A percentile compares a stretch with the other conserved stretches of the same genome.
phyloP scores from a whole-genome alignment of 2,888 invertebrate species.

The Cybosia mesomella region DNA sequence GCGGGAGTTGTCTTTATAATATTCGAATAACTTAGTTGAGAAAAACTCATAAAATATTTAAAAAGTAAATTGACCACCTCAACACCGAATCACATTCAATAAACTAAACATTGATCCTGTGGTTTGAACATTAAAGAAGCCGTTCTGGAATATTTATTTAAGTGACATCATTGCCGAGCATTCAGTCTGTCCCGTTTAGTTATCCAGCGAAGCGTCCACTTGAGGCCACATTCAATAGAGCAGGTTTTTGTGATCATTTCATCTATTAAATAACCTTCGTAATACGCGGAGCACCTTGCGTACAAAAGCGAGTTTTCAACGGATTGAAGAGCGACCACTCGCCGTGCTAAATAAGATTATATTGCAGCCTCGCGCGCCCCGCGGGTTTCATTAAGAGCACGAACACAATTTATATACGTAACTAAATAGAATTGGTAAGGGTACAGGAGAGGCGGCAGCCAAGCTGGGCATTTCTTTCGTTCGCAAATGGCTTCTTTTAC shows the following conservation, averaged over 20 bases:
- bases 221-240: not conserved
- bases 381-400: not conserved
- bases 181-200: not conserved
- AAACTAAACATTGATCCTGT: too few species aligned
- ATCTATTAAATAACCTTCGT: slow-evolving; percentile 24
- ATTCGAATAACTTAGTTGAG: too few species aligned
- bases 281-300: slow-evolving; percentile 5
- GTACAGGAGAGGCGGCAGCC: not conserved
- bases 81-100: too few species aligned
- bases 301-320: slow-evolving; percentile 20
- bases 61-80: too few species aligned
- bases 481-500: slow-evolving; percentile 31
- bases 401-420: not conserved
- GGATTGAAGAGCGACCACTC: slow-evolving; percentile 24
- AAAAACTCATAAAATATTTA: too few species aligned
- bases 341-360: slow-evolving; percentile 27
- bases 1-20: too few species aligned
- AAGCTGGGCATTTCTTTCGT: slow-evolving; percentile 27
- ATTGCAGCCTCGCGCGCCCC: not conserved
- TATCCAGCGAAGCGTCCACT: not conserved
- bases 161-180: not conserved
- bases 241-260: slow-evolving; percentile 15
- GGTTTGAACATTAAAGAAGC: too few species aligned
- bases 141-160: too few species aligned
- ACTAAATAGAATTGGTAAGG: not conserved